Evolutionary conservation across 2,113 vertebrate genomes (phyloP), one percentile per base, ranked within the genome.

Genomic region (Phoxinus phoxinus): DNA sequence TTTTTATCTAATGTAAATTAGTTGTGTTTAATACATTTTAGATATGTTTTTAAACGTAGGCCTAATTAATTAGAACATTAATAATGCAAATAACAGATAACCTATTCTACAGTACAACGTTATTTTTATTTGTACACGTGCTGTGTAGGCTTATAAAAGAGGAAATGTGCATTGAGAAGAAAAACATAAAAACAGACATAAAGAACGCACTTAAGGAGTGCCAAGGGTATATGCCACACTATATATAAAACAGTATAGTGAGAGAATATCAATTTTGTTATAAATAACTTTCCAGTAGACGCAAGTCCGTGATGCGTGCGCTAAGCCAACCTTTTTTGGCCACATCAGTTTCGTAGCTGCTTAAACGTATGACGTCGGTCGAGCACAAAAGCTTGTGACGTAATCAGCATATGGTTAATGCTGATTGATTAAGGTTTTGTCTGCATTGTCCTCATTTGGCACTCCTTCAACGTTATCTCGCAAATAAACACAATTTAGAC

Each of bases 371-470:
- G 61, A 51, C 79, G 61, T 51, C 25, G 2, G 12, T 6, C 1
- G 19, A 67, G 27, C 79, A 32, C 41, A 48, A 48, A 67, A 21
- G 27, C 61, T 11, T 51, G 17, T 81, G 79, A 81, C 61, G 61
- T 81, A 51, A 46, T n/a, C 76, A 59, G 21, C 21, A 21, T 9
- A 25, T 44, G 32, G 23, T 59, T 78, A 6, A 17, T n/a, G 6
- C 3, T 27, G 35, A 10, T 41, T 2, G 58, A 37, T 80, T 44
- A 63, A 3, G 23, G 41, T 25, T 23, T 41, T n/a, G 35, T 41
- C 35, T 37, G 72, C 41, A 9, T 73, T 13, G 12, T 73, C 41
- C 41, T 73, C 35, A 72, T 72, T 41, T 72, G 4, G 9, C 17
- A 35, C 30, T 9, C 6, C 13, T 32, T 67, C 21, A 48, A 46